Conservation (phyloP, 2,888 invertebrate genomes). For the Orchesellides sinensis region DNA sequence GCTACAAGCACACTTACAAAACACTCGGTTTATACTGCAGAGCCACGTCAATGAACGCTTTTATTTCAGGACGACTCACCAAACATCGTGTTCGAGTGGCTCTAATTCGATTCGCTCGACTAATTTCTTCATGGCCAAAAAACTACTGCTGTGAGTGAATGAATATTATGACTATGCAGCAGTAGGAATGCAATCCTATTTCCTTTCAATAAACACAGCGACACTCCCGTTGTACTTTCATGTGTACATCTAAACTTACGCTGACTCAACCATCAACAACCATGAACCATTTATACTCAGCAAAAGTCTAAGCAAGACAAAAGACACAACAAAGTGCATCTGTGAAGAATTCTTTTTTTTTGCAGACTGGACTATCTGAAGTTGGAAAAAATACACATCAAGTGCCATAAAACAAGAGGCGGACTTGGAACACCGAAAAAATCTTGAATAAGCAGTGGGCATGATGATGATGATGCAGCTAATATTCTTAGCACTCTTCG, state of each 20-base stretch:
- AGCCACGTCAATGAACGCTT: constrained; percentile 18
- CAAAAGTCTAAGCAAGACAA: not conserved
- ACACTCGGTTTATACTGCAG: constrained; percentile 10
- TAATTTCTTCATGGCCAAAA: constrained; percentile 52
- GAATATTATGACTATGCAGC: not conserved
- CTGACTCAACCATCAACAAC: constrained; percentile 20
- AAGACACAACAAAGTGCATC: constrained; percentile 26
- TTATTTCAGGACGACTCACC: too few species aligned
- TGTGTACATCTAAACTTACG: not conserved
- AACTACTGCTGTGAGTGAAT: constrained; percentile 10
- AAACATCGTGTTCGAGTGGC: constrained; percentile 1
- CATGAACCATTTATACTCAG: too few species aligned
- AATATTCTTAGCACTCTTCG: not conserved
- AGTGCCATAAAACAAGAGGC: not conserved
- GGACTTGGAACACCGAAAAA: not conserved
- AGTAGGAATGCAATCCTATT: not conserved
- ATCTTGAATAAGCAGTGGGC: not conserved
- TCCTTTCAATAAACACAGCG: not conserved
- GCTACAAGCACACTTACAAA: too few species aligned
- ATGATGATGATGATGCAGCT: not conserved
- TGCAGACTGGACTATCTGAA: too few species aligned
- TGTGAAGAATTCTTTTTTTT: not conserved
- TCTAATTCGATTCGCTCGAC: constrained; percentile 48
- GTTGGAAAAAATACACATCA: too few species aligned
- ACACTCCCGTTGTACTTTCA: not conserved